Base-by-base conservation (phyloP, 2,888 invertebrate species). In the Anthophora plumipes region DNA sequence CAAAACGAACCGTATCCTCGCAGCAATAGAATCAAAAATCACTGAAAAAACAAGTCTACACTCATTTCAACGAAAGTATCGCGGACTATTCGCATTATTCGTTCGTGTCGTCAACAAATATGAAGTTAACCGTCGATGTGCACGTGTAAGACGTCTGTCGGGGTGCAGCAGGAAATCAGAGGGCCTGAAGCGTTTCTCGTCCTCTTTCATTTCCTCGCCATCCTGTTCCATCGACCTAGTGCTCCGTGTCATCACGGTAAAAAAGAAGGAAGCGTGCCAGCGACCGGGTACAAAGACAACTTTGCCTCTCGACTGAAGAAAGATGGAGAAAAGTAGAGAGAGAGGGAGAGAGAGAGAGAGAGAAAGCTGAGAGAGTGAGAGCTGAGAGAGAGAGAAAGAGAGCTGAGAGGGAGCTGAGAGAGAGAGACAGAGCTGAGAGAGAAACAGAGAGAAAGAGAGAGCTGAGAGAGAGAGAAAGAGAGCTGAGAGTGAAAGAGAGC, bases 271-370 rank as follows among this genome's bases (percentile, higher is more conserved):
- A 72, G 57, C 70, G 54, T 52, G 55, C 50, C 66, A 63, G 48
- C 68, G 60, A 54, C 71, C 41, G 14, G 69, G 80, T 57, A 82
- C 77, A 80, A 77, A 86, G 83, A 74, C 68, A 63, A 69, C 78
- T 84, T 76, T 76, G 73, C 52, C 77, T 72, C 60, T 59, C 64
- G 39, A 59, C 11, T n/a, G 39, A n/a, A 67, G 66, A 64, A 77
- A 74, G 69, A 64, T 60, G 25, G 20, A n/a, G 22, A 37, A 5
- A 9, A 31, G 8, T n/a, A 52, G 31, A 41, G n/a, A 11, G 43
- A 55, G 52, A n/a, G 25, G 3, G 39, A 48, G 25, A 48, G 9
- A 39, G 22, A 22, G 22, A 25, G 14, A 17, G n/a, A n/a, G n/a
- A n/a, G n/a, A n/a, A n/a, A n/a, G n/a, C n/a, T n/a, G n/a, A n/a